Base-by-base conservation (phyloP, 2,888 invertebrate species). In the Hipparchia semele region DNA sequence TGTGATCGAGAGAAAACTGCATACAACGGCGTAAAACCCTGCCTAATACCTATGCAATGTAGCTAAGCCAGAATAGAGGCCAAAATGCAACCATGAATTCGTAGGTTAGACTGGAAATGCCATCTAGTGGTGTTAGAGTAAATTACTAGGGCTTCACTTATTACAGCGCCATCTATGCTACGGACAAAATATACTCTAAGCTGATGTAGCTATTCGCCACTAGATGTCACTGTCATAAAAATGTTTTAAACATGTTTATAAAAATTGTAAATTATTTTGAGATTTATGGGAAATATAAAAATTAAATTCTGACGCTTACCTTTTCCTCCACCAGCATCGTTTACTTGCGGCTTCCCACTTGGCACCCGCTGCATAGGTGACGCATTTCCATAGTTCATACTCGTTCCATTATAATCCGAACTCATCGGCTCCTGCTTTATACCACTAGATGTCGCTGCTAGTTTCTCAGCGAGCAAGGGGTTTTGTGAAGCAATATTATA, bases 401-500 rank as follows among this genome's bases (percentile, higher is more conserved):
- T 89, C 81, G 91, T 85, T 70, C 93, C 94, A 82, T 87, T 92
- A 83, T 94, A 94, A 80, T 94, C 94, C 76, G 91, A 89, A 76
- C 92, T 94, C 77, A 92, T 86, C 9, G 94, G 94, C 82, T 94
- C 94, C 77, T 94, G 93, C 90, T 94, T 94, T 90, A 95, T 90
- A 86, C 94, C 90, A 90, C 94, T 92, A 90, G 95, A 95, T 95
- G 97, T 96, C 88, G 98, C 97, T 83, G 98, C 95, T 78, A 95
- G 89, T 86, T 96, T 96, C 94, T 98, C 98, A 80, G 98, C 98
- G 76, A 98, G 94, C 79, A 98, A 90, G 13, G 98, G 98, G 90
- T 98, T 98, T 65, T 97, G 97, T 10, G 98, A 97, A 49, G 97
- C 97, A 78, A 98, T 97, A 79, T 97, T 97, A 86, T 96, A 97